Conservation (phyloP, 1,140 invertebrate genomes). For the Hycleus cichorii region DNA sequence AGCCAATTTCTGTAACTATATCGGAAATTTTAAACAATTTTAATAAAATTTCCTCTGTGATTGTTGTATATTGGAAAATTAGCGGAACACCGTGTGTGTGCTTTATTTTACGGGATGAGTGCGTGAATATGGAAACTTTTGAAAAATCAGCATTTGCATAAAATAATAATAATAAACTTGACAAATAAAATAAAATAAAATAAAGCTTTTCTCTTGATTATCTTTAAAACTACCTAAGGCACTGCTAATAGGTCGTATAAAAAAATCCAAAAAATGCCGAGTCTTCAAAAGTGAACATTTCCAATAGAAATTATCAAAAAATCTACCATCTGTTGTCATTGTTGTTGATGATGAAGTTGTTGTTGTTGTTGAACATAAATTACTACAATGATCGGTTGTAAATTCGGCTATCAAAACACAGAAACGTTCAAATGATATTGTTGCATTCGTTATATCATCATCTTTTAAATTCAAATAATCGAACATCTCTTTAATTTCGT, state of each 20-base stretch:
- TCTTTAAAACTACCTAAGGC: constrained; percentile 30
- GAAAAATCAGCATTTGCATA: constrained; percentile 17
- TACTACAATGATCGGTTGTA: constrained; percentile 35
- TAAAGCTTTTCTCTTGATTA: constrained; percentile 1
- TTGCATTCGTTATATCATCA: constrained; percentile 1
- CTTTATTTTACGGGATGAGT: background rate
- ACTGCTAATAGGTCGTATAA: constrained; percentile 22
- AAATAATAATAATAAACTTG: constrained; percentile 5
- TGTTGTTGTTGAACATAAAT: constrained; percentile 3
- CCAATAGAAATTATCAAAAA: constrained; percentile 33
- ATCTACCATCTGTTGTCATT: constrained; percentile 36
- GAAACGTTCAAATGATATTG: constrained; percentile 47
- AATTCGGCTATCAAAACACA: constrained; percentile 50
- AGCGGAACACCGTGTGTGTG: background rate
- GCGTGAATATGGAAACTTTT: constrained; percentile 20
- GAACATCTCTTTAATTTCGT: constrained; percentile 22
- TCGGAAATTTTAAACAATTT: too few species aligned
- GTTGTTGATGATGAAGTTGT: constrained; percentile 17
- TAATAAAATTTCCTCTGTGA: too few species aligned
- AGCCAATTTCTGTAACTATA: too few species aligned
- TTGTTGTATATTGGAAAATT: too few species aligned
- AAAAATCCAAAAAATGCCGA: constrained; percentile 32
- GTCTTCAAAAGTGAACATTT: constrained; percentile 37
- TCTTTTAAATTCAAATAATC: constrained; percentile 27
- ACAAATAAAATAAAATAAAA: background rate